phyloP scores from a whole-genome alignment of 2,797 vertebrate species.

The Thamnophis elegans region DNA sequence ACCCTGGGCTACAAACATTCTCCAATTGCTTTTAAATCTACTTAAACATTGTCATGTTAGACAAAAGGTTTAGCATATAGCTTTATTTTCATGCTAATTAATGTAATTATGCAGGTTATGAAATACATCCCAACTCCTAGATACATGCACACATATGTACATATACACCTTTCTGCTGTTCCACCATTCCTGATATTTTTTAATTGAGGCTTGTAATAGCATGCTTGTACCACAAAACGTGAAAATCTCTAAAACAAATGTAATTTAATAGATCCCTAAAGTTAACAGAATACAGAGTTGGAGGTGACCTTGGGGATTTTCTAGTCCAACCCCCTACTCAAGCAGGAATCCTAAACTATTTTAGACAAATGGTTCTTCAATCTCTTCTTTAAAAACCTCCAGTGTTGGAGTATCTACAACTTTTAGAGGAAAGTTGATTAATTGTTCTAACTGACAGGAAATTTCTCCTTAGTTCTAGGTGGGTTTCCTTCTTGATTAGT shows the following conservation, averaged over 20 bases:
- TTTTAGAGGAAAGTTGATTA: too few species aligned
- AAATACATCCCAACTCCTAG: background rate
- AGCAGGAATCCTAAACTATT: too few species aligned
- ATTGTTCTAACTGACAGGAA: too few species aligned
- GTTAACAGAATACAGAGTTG: background rate
- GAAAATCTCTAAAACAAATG: background rate
- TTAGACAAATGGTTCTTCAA: too few species aligned
- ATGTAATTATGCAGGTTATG: background rate
- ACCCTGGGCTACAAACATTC: too few species aligned
- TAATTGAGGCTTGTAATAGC: background rate
- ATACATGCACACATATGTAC: background rate
- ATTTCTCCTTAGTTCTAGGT: background rate
- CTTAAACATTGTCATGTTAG: background rate
- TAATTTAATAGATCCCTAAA: background rate
- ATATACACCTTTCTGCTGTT: conserved; percentile 21
- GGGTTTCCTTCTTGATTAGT: background rate
- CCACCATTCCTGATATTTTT: background rate
- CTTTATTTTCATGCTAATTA: background rate
- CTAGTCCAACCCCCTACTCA: too few species aligned
- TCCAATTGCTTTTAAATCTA: background rate
- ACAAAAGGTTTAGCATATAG: background rate
- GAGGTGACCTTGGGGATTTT: too few species aligned
- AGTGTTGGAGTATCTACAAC: too few species aligned
- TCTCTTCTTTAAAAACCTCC: too few species aligned
- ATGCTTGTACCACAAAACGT: background rate